A percentile compares a stretch with the other conserved stretches of the same genome.
Evolutionary conservation across 2,888 invertebrate genomes (phyloP).

Genomic region (Melikaiella ostensackeni): DNA sequence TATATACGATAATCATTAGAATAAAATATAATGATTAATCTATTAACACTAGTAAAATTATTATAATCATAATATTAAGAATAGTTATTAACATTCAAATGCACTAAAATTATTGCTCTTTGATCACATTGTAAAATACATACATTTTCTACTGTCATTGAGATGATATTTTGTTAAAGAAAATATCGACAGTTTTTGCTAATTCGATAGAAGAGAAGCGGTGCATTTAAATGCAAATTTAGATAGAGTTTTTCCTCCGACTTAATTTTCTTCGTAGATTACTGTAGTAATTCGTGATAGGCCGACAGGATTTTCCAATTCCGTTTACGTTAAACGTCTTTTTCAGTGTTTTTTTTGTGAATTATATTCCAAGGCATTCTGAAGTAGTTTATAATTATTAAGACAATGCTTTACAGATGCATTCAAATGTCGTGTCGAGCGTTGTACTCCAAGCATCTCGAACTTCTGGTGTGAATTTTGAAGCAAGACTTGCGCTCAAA

Average conservation of each 20-base stretch:
- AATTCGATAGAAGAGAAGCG: background rate
- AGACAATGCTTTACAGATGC: constrained; percentile 64
- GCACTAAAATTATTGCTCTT: constrained; percentile 1
- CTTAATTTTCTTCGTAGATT: background rate
- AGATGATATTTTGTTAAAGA: background rate
- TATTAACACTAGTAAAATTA: background rate
- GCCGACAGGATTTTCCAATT: constrained; percentile 6
- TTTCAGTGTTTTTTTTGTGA: background rate
- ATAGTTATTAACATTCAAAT: background rate
- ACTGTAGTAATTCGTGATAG: background rate
- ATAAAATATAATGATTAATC: background rate
- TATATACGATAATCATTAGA: background rate
- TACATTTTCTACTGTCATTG: background rate
- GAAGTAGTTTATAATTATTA: constrained; percentile 54
- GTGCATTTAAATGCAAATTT: constrained; percentile 2
- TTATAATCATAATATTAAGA: background rate
- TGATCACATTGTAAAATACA: constrained; percentile 13
- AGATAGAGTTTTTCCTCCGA: background rate
- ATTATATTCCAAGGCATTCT: background rate
- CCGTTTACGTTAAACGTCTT: constrained; percentile 3
- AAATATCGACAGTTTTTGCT: background rate
- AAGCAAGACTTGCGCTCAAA: constrained; percentile 75
- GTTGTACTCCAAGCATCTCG: constrained; percentile 77
- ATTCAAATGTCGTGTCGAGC: constrained; percentile 70
- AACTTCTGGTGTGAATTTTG: constrained; percentile 74